Evolutionary conservation across 2,888 invertebrate genomes (phyloP).

Genomic region (Pyrocoelia pectoralis): DNA sequence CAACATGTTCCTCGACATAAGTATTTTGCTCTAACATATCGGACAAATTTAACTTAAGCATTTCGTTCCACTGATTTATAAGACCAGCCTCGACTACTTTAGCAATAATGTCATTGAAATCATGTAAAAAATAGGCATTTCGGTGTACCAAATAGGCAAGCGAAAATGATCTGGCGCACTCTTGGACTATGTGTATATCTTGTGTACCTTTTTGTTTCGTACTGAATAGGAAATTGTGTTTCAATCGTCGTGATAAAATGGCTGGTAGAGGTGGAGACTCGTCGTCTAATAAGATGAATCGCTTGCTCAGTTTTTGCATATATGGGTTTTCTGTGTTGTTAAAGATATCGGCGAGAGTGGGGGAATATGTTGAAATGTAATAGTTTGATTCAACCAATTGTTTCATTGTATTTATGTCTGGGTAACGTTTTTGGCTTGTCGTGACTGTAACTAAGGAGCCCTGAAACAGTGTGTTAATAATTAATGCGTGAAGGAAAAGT

Average conservation of each 20-base stretch:
- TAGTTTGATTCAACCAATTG: conserved; percentile 53
- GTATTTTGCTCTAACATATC: not conserved
- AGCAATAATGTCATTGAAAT: conserved; percentile 51
- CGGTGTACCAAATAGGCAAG: conserved; percentile 54
- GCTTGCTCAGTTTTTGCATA: conserved; percentile 52
- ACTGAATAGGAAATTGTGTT: conserved; percentile 28
- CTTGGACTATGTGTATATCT: conserved; percentile 51
- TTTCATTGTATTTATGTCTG: conserved; percentile 55
- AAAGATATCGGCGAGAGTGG: conserved; percentile 57
- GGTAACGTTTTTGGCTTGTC: conserved; percentile 56
- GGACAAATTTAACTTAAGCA: conserved; percentile 50
- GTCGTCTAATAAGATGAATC: conserved; percentile 48
- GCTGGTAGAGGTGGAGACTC: conserved; percentile 42
- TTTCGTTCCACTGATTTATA: conserved; percentile 54
- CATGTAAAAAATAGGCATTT: conserved; percentile 51
- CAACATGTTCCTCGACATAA: conserved; percentile 28
- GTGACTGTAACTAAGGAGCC: conserved; percentile 59
- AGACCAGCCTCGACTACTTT: conserved; percentile 53
- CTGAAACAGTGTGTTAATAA: conserved; percentile 58
- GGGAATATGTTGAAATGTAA: conserved; percentile 56
- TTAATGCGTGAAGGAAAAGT: conserved; percentile 51
- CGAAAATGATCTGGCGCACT: conserved; percentile 58
- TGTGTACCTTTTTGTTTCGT: not conserved
- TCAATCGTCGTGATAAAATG: conserved; percentile 22
- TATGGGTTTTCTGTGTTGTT: conserved; percentile 47